Evolutionary conservation across 2,888 invertebrate genomes (phyloP).

Genomic region (Erebia epiphron): DNA sequence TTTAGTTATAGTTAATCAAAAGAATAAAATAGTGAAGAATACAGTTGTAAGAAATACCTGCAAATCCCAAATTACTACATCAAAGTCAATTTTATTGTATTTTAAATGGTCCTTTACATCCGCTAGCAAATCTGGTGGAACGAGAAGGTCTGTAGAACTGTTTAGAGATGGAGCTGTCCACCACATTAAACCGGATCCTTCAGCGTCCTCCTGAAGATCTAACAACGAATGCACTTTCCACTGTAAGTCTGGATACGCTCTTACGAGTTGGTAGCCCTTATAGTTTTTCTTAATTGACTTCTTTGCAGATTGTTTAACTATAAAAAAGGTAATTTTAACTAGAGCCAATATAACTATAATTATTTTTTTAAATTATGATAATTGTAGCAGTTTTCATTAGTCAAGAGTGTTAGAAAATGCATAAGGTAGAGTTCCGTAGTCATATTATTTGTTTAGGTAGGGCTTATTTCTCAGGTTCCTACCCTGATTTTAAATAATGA

Average conservation of each 20-base stretch:
- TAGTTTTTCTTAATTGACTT: constrained; percentile 76
- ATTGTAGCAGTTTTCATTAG: not conserved
- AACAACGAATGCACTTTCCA: constrained; percentile 75
- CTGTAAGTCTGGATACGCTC: constrained; percentile 66
- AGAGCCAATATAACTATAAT: not conserved
- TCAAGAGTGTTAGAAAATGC: no score
- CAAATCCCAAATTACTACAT: constrained; percentile 87
- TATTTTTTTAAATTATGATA: not conserved
- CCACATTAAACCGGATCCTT: constrained; percentile 78
- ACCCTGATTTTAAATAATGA: no score
- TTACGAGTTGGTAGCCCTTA: constrained; percentile 80
- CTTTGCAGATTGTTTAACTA: constrained; percentile 64
- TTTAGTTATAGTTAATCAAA: no score
- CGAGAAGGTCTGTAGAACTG: constrained; percentile 86
- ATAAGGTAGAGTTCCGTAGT: no score
- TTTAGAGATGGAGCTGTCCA: constrained; percentile 76
- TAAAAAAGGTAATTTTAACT: constrained; percentile 29
- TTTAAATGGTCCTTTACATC: constrained; percentile 84
- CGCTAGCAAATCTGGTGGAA: constrained; percentile 85
- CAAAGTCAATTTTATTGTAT: constrained; percentile 84
- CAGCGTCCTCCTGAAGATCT: constrained; percentile 75
- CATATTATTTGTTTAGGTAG: no score
- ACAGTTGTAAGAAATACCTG: constrained; percentile 74
- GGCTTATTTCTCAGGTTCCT: no score
- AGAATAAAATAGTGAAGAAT: not conserved